phyloP scores from a whole-genome alignment of 2,797 vertebrate genomes.

The Mus caroli region DNA sequence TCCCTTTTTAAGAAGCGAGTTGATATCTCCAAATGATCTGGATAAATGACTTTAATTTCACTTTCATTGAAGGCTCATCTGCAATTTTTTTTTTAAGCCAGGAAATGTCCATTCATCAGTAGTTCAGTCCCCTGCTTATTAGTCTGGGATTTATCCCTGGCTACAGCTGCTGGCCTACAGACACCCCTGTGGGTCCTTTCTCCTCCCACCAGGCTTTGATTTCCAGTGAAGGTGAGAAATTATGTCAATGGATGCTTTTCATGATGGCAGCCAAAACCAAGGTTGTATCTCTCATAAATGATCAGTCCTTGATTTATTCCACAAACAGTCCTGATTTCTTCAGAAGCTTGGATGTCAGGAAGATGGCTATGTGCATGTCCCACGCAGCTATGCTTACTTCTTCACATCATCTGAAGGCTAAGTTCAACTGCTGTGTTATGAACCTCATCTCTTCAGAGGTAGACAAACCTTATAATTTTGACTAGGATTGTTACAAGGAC shows the following conservation, averaged over 20 bases:
- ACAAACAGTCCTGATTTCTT: constrained; percentile 1
- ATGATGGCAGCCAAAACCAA: neutral
- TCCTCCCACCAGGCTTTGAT: constrained; percentile 49
- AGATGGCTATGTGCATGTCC: neutral
- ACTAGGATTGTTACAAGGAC: no score
- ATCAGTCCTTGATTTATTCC: neutral
- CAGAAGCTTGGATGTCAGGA: neutral
- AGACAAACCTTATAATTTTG: neutral
- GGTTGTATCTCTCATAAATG: neutral
- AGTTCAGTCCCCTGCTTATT: constrained; percentile 69
- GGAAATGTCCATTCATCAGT: constrained; percentile 81
- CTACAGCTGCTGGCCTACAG: constrained; percentile 69
- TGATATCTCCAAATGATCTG: constrained; percentile 85
- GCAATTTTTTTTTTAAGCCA: constrained; percentile 67
- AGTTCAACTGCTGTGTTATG: neutral
- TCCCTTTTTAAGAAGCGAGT: constrained; percentile 84
- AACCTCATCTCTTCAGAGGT: neutral
- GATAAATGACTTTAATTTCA: constrained; percentile 88
- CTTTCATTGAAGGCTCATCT: constrained; percentile 85
- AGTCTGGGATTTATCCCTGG: constrained; percentile 75
- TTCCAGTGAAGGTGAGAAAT: neutral
- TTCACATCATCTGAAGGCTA: neutral
- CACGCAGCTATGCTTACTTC: neutral
- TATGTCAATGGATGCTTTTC: constrained; percentile 15
- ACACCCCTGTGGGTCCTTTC: constrained; percentile 54